Evolutionary conservation across 2,888 invertebrate genomes (phyloP), one percentile per base, ranked within the genome.

Genomic region (Acronicta aceris): DNA sequence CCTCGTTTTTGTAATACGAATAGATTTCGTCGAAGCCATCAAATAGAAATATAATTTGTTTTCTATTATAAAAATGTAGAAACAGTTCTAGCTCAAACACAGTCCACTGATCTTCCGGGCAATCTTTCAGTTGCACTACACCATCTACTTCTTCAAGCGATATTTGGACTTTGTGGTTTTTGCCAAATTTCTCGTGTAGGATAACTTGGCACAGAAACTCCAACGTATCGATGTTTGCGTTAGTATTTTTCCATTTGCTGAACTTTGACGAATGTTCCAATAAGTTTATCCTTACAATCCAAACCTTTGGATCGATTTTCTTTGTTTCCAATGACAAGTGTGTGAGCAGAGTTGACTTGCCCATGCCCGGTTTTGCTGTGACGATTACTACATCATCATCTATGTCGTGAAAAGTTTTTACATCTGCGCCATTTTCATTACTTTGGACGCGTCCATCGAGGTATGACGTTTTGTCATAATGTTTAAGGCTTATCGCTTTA

Each of bases 21-120:
- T 65, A 77, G 5, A 77, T 63, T 50, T 77, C 78, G n/a, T 77
- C 78, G 30, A 77, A 71, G 0, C 77, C 77, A 42, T 77, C 78
- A 13, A 74, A 74, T 6, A 74, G 3, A 30, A 71, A 67, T 52
- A 77, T 65, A 0, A 70, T 25, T 30, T 51, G 52, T 0, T 48
- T 10, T 33, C 45, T 53, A 38, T 65, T 66, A 27, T 40, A 71
- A 51, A 54, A 59, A 38, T 74, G 16, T 1, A 76, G 46, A 43
- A 76, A 76, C 8, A 70, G 7, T 5, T 60, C 50, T 8, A 76
- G n/a, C 21, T 67, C 43, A 8, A 66, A 67, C 9, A 17, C 17
- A 9, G 16, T 55, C 40, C 15, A 43, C 10, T 67, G 25, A 17
- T 60, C 52, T 1, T 16, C 43, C 10, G n/a, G 5, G n/a, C 36